Evolutionary conservation across 1,140 invertebrate genomes (phyloP).

Genomic region (Zaprionus gabonicus): DNA sequence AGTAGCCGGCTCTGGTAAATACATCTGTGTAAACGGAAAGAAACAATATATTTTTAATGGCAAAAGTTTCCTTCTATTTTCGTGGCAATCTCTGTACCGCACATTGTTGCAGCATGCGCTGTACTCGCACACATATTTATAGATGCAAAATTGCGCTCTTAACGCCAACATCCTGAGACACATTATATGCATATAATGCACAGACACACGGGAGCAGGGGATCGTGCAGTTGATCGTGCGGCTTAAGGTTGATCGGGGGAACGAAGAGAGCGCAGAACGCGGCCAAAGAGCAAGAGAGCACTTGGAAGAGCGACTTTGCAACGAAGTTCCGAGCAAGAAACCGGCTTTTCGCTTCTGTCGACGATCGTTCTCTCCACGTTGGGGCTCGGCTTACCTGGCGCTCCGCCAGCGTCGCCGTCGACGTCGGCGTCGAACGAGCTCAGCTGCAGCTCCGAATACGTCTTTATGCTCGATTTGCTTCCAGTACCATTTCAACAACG

Average conservation of each 20-base stretch:
- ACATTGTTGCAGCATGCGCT: constrained; percentile 3
- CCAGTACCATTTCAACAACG: constrained; percentile 74
- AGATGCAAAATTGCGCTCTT: constrained; percentile 6
- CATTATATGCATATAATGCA: constrained; percentile 39
- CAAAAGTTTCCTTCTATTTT: not conserved
- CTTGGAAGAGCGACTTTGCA: not conserved
- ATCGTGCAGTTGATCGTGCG: not conserved
- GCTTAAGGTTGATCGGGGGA: not conserved
- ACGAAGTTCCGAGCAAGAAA: constrained; percentile 22
- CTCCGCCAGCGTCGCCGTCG: constrained; percentile 22
- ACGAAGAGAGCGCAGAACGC: not conserved
- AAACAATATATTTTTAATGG: not conserved
- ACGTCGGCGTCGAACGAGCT: constrained; percentile 12
- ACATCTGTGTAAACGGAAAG: not conserved
- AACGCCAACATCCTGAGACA: constrained; percentile 8
- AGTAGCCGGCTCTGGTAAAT: not conserved
- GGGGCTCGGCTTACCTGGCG: constrained; percentile 57
- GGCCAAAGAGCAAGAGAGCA: not conserved
- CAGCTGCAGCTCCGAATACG: constrained; percentile 38
- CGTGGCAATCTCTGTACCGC: not conserved
- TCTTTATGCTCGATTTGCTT: constrained; percentile 79
- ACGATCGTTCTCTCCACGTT: constrained; percentile 41
- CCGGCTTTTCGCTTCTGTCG: constrained; percentile 57
- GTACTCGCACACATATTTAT: not conserved
- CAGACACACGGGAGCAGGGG: too few species aligned